phyloP scores from a whole-genome alignment of 2,113 vertebrate genomes.

The Felis chaus region DNA sequence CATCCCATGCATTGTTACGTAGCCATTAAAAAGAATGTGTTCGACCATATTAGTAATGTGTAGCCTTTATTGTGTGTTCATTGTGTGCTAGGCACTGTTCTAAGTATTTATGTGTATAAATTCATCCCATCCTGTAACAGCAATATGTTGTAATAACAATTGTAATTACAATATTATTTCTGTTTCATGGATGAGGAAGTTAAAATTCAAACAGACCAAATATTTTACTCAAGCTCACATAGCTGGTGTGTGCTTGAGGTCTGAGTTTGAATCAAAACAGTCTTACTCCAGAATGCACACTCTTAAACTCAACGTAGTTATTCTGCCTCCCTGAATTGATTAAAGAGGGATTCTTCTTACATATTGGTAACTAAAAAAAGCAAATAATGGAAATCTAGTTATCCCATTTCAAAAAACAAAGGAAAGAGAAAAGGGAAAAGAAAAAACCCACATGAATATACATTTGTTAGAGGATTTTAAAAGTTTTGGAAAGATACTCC shows the following conservation, averaged over 20 bases:
- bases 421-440: neutral
- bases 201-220: neutral
- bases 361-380: neutral
- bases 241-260: neutral
- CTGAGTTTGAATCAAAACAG: neutral
- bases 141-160: neutral
- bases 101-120: neutral
- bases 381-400: neutral
- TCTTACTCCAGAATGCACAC: neutral
- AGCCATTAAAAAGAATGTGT: neutral
- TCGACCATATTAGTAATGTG: neutral
- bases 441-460: neutral
- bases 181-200: constrained; percentile 14
- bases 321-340: neutral
- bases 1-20: neutral
- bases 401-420: neutral
- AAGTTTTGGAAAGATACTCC: neutral
- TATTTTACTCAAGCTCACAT: neutral
- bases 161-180: neutral
- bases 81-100: neutral
- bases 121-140: neutral
- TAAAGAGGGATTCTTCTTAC: neutral
- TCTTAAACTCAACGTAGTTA: neutral
- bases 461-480: neutral
- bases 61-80: neutral